Evolutionary conservation across 1,140 invertebrate genomes (phyloP).

Genomic region (Tetranychus cinnabarinus): DNA sequence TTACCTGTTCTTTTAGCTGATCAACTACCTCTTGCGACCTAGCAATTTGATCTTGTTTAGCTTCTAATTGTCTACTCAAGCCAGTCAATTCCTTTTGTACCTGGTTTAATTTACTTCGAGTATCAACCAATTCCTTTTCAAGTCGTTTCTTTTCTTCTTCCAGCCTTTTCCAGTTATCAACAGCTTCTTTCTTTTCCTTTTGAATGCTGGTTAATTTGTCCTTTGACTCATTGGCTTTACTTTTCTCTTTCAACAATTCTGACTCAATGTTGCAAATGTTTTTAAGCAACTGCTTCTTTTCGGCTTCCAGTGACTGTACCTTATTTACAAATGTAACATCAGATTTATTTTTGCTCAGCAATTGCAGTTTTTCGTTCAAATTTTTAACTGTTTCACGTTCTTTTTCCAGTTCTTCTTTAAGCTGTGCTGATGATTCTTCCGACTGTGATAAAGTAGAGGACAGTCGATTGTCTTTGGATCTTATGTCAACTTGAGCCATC

Average conservation of each 20-base stretch:
- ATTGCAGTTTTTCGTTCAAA: not conserved
- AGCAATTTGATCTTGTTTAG: not conserved
- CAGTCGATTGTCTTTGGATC: conserved; percentile 7
- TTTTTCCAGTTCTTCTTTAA: conserved; percentile 84
- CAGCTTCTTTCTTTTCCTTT: not conserved
- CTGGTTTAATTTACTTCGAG: not conserved
- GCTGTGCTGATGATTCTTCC: conserved; percentile 39
- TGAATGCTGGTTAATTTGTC: not conserved
- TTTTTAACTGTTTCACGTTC: conserved; percentile 13
- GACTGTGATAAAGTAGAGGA: not conserved
- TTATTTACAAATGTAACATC: not conserved
- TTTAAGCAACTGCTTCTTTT: not conserved
- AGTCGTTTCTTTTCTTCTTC: not conserved
- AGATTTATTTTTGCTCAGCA: not conserved
- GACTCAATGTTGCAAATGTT: not conserved
- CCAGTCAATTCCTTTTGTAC: not conserved
- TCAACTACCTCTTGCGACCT: not conserved
- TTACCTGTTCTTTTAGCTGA: not conserved
- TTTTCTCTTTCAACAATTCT: not conserved
- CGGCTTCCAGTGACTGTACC: not conserved
- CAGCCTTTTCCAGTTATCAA: not conserved
- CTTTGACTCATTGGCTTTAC: not conserved
- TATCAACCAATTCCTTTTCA: not conserved
- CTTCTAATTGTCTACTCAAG: not conserved
- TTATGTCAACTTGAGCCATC: conserved; percentile 25